These are phyloP conservation scores for Peucedramus taeniatus DNA, from an alignment of 2,113 vertebrate species.

Conservation along the genomic window DNA sequence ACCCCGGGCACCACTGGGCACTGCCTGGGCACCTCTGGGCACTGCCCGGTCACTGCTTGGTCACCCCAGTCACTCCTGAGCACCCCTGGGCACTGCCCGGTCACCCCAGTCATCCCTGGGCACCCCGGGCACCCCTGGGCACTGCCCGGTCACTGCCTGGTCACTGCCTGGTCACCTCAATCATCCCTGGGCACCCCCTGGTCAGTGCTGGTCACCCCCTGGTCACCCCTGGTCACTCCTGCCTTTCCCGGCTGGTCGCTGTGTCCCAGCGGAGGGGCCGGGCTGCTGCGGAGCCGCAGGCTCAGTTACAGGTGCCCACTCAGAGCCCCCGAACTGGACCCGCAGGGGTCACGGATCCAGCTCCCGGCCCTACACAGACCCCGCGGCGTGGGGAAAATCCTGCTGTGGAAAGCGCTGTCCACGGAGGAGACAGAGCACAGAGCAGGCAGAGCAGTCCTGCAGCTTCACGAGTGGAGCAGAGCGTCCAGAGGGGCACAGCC, in stretches of 20 bases:
- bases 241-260: neutral
- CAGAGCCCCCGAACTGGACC: too few relatives aligned
- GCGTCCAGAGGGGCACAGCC: rapidly evolving
- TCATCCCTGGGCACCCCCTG: too few relatives aligned
- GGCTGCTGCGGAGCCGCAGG: rapidly evolving
- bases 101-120: neutral
- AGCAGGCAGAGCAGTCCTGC: neutral
- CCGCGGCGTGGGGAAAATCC: rapidly evolving
- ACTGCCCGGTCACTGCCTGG: too few relatives aligned
- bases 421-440: neutral
- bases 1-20: too few relatives aligned
- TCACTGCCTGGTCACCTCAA: too few relatives aligned
- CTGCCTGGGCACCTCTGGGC: too few relatives aligned
- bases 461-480: rapidly evolving
- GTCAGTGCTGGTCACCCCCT: neutral
- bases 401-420: rapidly evolving
- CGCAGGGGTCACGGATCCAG: rapidly evolving
- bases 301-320: rapidly evolving
- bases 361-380: neutral
- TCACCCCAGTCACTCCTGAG: too few relatives aligned
- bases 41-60: too few relatives aligned
- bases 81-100: too few relatives aligned
- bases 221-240: neutral
- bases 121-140: too few relatives aligned
- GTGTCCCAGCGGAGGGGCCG: neutral